Percentiles rank a stretch among this genome's conserved stretches.
Conservation (phyloP, 2,888 invertebrate genomes). For the Rhimphoctona megacephalus region DNA sequence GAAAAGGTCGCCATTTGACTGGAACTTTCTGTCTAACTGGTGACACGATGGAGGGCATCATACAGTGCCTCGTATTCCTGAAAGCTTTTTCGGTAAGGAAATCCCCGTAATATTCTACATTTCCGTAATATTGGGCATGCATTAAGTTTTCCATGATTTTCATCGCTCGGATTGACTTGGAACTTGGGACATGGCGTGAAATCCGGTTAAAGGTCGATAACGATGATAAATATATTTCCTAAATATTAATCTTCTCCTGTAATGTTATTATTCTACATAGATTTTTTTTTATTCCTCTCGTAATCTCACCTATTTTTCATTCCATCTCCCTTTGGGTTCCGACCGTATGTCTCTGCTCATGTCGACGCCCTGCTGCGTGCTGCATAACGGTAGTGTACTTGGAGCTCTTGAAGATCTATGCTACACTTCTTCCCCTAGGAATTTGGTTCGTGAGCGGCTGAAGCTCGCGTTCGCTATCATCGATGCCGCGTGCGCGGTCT, state of each 20-base stretch:
- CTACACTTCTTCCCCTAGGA: constrained; percentile 38
- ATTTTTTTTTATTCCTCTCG: constrained; percentile 32
- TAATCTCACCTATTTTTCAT: constrained; percentile 13
- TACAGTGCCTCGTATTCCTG: constrained; percentile 96
- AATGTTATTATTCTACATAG: constrained; percentile 22
- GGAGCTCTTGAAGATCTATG: constrained; percentile 33
- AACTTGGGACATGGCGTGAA: neutral
- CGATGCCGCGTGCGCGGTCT: constrained; percentile 51
- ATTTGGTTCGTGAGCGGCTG: constrained; percentile 27
- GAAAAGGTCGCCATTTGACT: constrained; percentile 93
- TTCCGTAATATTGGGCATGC: neutral
- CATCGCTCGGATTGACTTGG: too few relatives aligned
- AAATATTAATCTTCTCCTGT: constrained; percentile 32
- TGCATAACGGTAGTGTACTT: constrained; percentile 26
- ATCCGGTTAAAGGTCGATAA: constrained; percentile 65
- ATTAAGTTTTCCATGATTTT: neutral
- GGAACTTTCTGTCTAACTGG: constrained; percentile 96
- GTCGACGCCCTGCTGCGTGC: constrained; percentile 39
- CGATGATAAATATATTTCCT: constrained; percentile 61
- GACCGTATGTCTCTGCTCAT: constrained; percentile 16
- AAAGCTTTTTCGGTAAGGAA: constrained; percentile 96
- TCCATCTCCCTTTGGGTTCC: constrained; percentile 9
- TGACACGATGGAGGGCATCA: constrained; percentile 97
- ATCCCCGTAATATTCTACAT: neutral
- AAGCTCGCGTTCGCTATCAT: constrained; percentile 26